Base-by-base conservation (phyloP, 2,113 vertebrate genomes). In the Parotia lawesii region DNA sequence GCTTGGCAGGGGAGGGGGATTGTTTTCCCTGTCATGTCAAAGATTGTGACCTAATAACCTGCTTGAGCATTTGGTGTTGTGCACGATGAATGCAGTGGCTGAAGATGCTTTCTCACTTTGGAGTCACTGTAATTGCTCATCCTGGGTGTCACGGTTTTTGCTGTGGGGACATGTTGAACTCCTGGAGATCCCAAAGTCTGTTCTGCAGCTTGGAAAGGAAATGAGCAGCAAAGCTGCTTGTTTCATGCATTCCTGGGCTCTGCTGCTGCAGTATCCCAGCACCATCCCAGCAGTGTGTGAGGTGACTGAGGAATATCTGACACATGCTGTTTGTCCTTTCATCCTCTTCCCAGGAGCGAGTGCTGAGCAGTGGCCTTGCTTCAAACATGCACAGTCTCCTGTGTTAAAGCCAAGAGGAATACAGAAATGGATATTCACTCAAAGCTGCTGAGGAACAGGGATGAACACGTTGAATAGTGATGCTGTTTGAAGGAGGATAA, bases 381-480 rank as follows among this genome's bases (percentile, higher is more conserved):
- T 85, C 53, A 42, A 3, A 25, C 8, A 12, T 18, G 15, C 13
- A 16, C 0, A 6, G 23, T 3, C 2, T 31, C 24, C 61, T 17
- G 0, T 35, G 20, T 40, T 45, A 20, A 56, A 82, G 53, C 25
- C 27, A 18, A 18, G 89, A 48, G 19, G 22, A n/a, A 5, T 31
- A n/a, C 25, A 29, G 60, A 57, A 48, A 28, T 15, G 38, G 18
- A 2, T 18, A 7, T 45, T 81, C 8, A 56, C 15, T 3, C 25
- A 38, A 29, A 74, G 60, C 51, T 58, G 40, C 57, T 51, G 24
- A 51, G 44, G 37, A 60, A 5, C 70, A 10, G 18, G 1, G 1
- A 6, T 33, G 53, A 42, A 5, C 5, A 1, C 19, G 4, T 0
- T 21, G 53, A 44, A 13, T 5, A 29, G 15, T 16, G 44, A 62